Evolutionary conservation across 2,888 invertebrate genomes (phyloP).

Genomic region (Ryuthela nishihirai): DNA sequence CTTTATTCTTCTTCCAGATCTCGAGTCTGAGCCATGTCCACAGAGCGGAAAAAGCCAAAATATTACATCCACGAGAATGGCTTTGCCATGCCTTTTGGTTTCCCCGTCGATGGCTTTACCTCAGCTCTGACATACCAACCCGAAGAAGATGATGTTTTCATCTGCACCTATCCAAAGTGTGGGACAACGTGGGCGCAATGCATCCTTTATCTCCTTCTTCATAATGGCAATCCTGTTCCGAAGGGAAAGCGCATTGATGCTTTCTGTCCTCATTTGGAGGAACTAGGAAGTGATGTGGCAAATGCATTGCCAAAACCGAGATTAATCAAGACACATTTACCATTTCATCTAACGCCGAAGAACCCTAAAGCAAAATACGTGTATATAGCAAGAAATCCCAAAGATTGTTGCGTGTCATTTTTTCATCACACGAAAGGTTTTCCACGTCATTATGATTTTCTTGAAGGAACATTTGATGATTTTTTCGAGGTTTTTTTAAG

Average conservation of each 20-base stretch:
- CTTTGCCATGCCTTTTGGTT: conserved; percentile 2
- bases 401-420: conserved; percentile 52
- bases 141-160: conserved; percentile 17
- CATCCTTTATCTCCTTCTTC: conserved; percentile 12
- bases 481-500: conserved; percentile 50
- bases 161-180: conserved; percentile 30
- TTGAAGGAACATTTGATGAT: conserved; percentile 45
- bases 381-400: conserved; percentile 54
- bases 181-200: conserved; percentile 31
- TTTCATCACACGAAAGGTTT: conserved; percentile 46
- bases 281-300: conserved; percentile 2
- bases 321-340: conserved; percentile 45
- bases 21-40: too few species aligned
- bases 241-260: conserved; percentile 1
- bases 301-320: conserved; percentile 6
- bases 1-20: too few species aligned
- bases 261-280: conserved; percentile 19
- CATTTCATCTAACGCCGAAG: conserved; percentile 36
- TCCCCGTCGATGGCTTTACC: neutral
- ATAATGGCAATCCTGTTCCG: conserved; percentile 4
- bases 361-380: conserved; percentile 43
- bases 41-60: neutral
- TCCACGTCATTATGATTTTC: conserved; percentile 4
- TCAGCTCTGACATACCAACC: conserved; percentile 11
- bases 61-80: conserved; percentile 7